Percentiles rank a stretch among this genome's conserved stretches.
Conservation (phyloP, 2,113 vertebrate genomes). For the Bubo scandiacus region DNA sequence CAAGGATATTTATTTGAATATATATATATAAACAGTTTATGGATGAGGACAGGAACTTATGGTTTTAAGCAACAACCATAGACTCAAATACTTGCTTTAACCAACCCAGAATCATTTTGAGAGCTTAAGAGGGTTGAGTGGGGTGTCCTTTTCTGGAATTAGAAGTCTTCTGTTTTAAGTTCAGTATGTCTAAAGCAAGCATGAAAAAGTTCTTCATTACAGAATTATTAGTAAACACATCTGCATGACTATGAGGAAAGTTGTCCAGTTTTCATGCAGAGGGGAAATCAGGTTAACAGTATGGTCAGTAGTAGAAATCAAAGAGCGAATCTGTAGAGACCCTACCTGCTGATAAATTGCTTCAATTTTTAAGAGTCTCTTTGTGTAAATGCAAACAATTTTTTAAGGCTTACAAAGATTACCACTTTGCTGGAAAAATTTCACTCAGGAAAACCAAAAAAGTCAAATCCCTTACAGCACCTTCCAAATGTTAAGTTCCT, state of each 20-base stretch:
- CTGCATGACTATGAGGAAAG: background rate
- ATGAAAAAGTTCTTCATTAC: background rate
- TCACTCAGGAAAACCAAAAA: background rate
- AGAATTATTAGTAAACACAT: background rate
- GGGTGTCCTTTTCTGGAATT: background rate
- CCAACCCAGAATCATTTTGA: background rate
- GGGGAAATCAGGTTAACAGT: background rate
- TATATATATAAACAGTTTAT: background rate
- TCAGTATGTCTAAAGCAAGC: background rate
- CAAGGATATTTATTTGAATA: background rate
- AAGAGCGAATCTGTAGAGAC: background rate
- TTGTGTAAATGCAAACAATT: background rate
- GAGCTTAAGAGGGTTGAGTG: no score
- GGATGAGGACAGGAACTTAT: background rate
- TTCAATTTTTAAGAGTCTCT: background rate
- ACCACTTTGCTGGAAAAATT: background rate
- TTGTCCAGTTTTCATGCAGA: background rate
- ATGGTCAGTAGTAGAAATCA: accelerated
- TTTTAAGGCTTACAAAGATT: background rate
- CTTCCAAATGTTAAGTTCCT: background rate
- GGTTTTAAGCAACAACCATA: background rate
- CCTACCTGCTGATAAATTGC: background rate
- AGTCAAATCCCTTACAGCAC: background rate
- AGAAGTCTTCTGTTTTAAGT: background rate
- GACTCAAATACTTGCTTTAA: background rate